phyloP scores from a whole-genome alignment of 1,140 invertebrate species.

The Spodoptera litura region DNA sequence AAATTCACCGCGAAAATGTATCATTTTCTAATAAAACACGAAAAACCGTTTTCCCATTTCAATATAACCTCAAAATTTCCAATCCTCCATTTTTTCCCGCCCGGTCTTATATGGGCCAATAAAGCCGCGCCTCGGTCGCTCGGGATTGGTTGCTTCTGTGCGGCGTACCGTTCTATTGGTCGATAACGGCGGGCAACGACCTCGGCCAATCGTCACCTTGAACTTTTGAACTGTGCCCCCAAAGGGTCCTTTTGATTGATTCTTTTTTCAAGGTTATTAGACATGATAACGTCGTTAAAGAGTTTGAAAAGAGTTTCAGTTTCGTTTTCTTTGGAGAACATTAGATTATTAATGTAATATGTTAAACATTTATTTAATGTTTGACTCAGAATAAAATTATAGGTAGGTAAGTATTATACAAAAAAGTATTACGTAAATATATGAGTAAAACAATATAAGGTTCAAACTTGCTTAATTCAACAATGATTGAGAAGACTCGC shows the following conservation, averaged over 20 bases:
- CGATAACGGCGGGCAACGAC: slow-evolving; percentile 46
- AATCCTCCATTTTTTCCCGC: slow-evolving; percentile 38
- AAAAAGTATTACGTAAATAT: no score
- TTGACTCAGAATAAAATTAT: no score
- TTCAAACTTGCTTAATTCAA: no score
- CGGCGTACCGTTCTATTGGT: slow-evolving; percentile 53
- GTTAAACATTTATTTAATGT: no score
- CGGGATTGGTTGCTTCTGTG: slow-evolving; percentile 57
- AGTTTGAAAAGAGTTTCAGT: slow-evolving; percentile 1
- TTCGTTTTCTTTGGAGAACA: background rate
- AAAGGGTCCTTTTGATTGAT: slow-evolving; percentile 22
- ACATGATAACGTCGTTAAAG: background rate
- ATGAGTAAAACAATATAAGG: no score
- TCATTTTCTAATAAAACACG: slow-evolving; percentile 24
- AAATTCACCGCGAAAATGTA: slow-evolving; percentile 11
- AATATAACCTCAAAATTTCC: slow-evolving; percentile 54
- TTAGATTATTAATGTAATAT: background rate
- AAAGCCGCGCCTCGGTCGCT: slow-evolving; percentile 38
- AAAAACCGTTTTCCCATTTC: slow-evolving; percentile 48
- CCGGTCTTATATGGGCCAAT: slow-evolving; percentile 51
- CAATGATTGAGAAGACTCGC: no score
- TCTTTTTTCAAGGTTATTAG: background rate
- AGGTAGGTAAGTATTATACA: no score
- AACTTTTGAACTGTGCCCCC: slow-evolving; percentile 53
- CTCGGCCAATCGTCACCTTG: slow-evolving; percentile 56